phyloP scores from a whole-genome alignment of 2,888 invertebrate genomes.

The Epistrophe grossulariae region DNA sequence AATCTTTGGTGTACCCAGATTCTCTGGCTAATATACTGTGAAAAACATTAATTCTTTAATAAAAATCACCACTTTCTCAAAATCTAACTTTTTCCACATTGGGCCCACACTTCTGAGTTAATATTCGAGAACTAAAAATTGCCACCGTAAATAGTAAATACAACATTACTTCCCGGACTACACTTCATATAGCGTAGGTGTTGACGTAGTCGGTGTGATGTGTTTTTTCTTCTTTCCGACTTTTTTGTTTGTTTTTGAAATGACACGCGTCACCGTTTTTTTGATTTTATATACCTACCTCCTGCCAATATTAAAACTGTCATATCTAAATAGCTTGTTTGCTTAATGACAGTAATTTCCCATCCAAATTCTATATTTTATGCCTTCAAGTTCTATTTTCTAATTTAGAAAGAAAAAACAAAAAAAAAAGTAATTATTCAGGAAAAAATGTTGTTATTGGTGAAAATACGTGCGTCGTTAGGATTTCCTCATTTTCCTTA shows the following conservation, averaged over 20 bases:
- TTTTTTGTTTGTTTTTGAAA: not conserved
- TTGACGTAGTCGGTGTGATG: not conserved
- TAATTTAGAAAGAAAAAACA: not conserved
- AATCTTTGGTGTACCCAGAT: too few relatives aligned
- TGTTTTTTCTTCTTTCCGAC: not conserved
- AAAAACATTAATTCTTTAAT: too few relatives aligned
- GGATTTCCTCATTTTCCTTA: constrained; percentile 1
- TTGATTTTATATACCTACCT: not conserved
- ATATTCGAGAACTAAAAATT: too few relatives aligned
- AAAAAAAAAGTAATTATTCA: not conserved
- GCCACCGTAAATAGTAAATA: not conserved
- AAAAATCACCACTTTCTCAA: too few relatives aligned
- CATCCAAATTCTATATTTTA: constrained; percentile 19
- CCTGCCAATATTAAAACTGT: constrained; percentile 8
- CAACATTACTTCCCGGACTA: not conserved
- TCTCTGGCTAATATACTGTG: too few relatives aligned
- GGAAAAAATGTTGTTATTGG: not conserved
- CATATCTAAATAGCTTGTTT: not conserved
- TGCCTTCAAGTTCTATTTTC: constrained; percentile 4
- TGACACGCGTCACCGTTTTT: constrained; percentile 32
- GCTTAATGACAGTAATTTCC: not conserved
- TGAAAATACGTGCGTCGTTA: constrained; percentile 15
- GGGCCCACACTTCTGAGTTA: too few relatives aligned
- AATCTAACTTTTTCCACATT: too few relatives aligned
- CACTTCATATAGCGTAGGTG: not conserved